Evolutionary conservation across 2,113 vertebrate species (phyloP).

Genomic region (Phrynocephalus versicolor): DNA sequence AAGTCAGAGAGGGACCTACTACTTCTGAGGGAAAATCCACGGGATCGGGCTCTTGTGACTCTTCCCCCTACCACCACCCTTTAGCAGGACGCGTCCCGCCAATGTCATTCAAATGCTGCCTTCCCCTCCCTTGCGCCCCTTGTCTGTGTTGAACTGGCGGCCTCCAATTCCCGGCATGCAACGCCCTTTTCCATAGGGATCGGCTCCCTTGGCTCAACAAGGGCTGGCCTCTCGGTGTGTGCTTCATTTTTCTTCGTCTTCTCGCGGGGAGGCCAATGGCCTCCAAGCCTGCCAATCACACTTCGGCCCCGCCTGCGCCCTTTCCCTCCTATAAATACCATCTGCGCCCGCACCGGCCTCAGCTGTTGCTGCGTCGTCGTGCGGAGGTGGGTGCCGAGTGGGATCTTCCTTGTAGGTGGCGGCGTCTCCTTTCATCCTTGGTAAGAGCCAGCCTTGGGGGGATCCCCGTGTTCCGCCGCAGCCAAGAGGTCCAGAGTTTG

Average conservation of each 20-base stretch:
- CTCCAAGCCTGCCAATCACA: not conserved
- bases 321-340: not conserved
- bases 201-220: not conserved
- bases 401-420: no score
- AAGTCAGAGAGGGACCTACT: not conserved
- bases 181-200: rapidly evolving
- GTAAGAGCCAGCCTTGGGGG: conserved; percentile 32
- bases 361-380: no score
- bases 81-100: no score
- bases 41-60: no score
- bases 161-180: conserved; percentile 33
- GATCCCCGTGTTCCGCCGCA: not conserved
- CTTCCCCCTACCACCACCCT: no score
- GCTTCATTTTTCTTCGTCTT: no score
- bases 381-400: not conserved
- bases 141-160: rapidly evolving
- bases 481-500: no score
- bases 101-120: not conserved
- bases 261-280: not conserved
- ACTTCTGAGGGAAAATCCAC: not conserved
- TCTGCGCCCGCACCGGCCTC: not conserved
- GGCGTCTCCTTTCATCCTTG: not conserved
- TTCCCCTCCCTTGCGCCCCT: no score
- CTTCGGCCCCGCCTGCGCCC: not conserved
- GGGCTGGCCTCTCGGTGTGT: rapidly evolving